These are phyloP conservation scores for Scylla paramamosain DNA, from an alignment of 1,140 invertebrate species.

Conservation along the genomic window DNA sequence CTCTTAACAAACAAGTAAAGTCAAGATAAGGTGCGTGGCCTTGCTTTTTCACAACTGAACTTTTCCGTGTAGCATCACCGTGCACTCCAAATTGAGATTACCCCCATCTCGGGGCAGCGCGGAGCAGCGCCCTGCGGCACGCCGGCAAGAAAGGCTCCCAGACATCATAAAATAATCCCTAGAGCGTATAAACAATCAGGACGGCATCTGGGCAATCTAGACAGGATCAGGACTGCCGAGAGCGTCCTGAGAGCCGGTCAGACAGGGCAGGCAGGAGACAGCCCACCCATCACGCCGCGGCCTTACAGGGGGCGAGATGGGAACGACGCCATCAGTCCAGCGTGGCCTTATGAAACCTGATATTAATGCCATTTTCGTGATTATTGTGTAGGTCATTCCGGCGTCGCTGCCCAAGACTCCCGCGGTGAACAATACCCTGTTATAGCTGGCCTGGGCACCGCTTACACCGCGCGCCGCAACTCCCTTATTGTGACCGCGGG, in stretches of 20 bases:
- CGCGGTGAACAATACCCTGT: slow-evolving; percentile 65
- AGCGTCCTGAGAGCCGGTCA: slow-evolving; percentile 35
- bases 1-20: background rate
- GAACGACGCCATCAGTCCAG: slow-evolving; percentile 61
- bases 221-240: background rate
- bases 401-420: slow-evolving; percentile 61
- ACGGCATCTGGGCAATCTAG: slow-evolving; percentile 18
- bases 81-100: slow-evolving; percentile 3
- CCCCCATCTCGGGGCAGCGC: background rate
- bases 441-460: slow-evolving; percentile 43
- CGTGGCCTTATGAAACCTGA: slow-evolving; percentile 69
- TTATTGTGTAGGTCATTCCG: slow-evolving; percentile 69
- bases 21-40: background rate
- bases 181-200: slow-evolving; percentile 13
- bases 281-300: slow-evolving; percentile 62
- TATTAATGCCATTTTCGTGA: slow-evolving; percentile 73
- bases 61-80: background rate
- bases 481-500: slow-evolving; percentile 37
- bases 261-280: background rate
- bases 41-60: background rate
- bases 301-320: slow-evolving; percentile 56
- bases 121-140: background rate
- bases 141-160: background rate
- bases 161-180: slow-evolving; percentile 23
- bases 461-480: slow-evolving; percentile 41